A percentile compares a stretch with the other conserved stretches of the same genome.
phyloP scores from a whole-genome alignment of 2,797 vertebrate species.

The Glyptemys insculpta region DNA sequence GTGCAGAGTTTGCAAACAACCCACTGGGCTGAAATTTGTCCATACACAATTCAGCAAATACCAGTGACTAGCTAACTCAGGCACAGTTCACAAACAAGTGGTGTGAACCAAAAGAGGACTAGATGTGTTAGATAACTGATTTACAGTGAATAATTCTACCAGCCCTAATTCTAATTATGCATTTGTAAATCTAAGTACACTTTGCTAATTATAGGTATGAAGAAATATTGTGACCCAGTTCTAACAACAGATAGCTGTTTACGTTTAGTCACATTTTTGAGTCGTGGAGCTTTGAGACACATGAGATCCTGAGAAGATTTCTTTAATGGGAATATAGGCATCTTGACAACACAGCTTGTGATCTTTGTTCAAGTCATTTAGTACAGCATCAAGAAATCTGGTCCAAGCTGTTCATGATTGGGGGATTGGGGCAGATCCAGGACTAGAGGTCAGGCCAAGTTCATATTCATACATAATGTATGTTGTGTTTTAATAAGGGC shows the following conservation, averaged over 20 bases:
- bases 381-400: slow-evolving; percentile 71
- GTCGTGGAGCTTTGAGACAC: slow-evolving; percentile 44
- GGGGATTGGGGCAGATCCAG: slow-evolving; percentile 72
- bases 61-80: neutral
- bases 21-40: neutral
- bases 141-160: neutral
- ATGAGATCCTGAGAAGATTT: slow-evolving; percentile 44
- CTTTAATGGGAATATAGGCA: slow-evolving; percentile 32
- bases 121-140: neutral
- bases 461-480: slow-evolving; percentile 80
- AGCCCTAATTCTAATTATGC: neutral
- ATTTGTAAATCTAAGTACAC: slow-evolving; percentile 17
- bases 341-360: slow-evolving; percentile 55
- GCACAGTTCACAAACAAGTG: neutral
- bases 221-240: neutral
- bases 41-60: rapidly evolving
- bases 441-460: slow-evolving; percentile 79
- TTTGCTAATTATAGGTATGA: neutral
- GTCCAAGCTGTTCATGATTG: slow-evolving; percentile 59
- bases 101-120: neutral
- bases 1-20: neutral
- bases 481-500: slow-evolving; percentile 72
- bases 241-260: neutral
- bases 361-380: slow-evolving; percentile 70
- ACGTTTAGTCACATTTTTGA: slow-evolving; percentile 10